Conservation (phyloP, 2,888 invertebrate genomes). For the Limnephilus lunatus region DNA sequence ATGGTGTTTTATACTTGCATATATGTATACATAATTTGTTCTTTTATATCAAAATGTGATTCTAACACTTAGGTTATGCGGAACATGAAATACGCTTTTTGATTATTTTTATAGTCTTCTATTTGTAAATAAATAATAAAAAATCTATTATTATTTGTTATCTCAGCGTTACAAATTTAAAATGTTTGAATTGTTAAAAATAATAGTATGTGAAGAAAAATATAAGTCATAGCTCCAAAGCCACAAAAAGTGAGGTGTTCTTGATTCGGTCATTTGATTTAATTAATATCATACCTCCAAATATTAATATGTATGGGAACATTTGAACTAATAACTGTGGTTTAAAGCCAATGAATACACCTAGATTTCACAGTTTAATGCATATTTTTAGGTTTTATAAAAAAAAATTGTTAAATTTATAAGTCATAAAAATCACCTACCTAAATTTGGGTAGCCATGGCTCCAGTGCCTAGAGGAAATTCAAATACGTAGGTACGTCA, state of each 20-base stretch:
- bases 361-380: too few relatives aligned
- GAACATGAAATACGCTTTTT: background rate
- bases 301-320: too few relatives aligned
- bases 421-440: too few relatives aligned
- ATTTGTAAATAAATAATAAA: background rate
- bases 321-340: too few relatives aligned
- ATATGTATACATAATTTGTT: slow-evolving; percentile 28
- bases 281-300: too few relatives aligned
- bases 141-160: slow-evolving; percentile 5
- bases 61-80: background rate
- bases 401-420: too few relatives aligned
- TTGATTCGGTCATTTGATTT: too few relatives aligned
- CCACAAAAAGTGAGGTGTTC: background rate
- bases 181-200: background rate
- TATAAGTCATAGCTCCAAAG: background rate
- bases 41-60: background rate
- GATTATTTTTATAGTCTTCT: slow-evolving; percentile 15
- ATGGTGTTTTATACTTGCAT: slow-evolving; percentile 15
- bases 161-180: background rate
- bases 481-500: background rate
- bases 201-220: background rate
- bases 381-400: too few relatives aligned
- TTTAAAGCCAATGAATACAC: too few relatives aligned
- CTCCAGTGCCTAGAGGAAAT: too few relatives aligned
- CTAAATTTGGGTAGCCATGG: too few relatives aligned